These are phyloP conservation scores for Glareola pratincola DNA, from an alignment of 2,113 vertebrate species.

Conservation along the genomic window DNA sequence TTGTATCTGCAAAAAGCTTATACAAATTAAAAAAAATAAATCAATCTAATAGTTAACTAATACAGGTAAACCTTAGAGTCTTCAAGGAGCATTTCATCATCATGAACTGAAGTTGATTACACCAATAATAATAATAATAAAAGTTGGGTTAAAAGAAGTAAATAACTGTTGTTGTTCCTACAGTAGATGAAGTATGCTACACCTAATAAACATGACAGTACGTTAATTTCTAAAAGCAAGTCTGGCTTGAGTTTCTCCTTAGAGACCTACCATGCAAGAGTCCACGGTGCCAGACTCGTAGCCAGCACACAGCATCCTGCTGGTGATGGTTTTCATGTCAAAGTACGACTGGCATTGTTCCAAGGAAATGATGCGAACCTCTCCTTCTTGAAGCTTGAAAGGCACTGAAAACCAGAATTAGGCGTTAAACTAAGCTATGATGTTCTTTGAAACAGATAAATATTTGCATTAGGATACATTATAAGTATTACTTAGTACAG, in stretches of 20 bases:
- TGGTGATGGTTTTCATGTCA: conserved; percentile 94
- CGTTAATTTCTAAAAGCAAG: neutral
- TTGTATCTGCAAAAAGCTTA: neutral
- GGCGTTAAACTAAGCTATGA: neutral
- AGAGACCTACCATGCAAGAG: conserved; percentile 79
- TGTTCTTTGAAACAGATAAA: neutral
- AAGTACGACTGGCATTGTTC: conserved; percentile 93
- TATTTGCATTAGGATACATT: neutral
- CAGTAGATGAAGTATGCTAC: neutral
- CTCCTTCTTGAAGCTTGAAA: conserved; percentile 96
- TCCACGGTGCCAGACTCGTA: conserved; percentile 89
- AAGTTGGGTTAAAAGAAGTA: neutral
- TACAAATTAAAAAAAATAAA: neutral
- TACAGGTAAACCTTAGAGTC: neutral
- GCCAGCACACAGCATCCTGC: conserved; percentile 93
- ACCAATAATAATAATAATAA: neutral
- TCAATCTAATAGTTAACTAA: neutral
- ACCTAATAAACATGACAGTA: neutral
- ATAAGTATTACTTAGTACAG: neutral
- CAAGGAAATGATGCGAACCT: conserved; percentile 90
- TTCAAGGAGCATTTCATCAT: neutral
- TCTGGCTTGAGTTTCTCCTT: neutral
- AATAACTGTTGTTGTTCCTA: neutral
- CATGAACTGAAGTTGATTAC: neutral
- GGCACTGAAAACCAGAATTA: conserved; percentile 80